Evolutionary conservation across 2,113 vertebrate species (phyloP), one percentile per base, ranked within the genome.

Genomic region (Cervus canadensis): DNA sequence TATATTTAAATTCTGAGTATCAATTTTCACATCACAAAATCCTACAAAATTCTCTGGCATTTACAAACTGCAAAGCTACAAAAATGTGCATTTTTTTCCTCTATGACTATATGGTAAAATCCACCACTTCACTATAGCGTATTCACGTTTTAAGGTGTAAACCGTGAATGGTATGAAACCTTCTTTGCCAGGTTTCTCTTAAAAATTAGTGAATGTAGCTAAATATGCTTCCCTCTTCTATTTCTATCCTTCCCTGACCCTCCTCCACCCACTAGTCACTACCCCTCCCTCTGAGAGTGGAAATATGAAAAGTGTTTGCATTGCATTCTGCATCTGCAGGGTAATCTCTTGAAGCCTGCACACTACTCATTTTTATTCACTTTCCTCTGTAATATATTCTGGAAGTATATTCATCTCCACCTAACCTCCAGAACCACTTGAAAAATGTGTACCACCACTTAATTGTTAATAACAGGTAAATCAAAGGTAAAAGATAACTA

Each of bases 391-490:
- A 98, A 98, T 98, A 15, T 94, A 97, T 94, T 98, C 96, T 67
- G 0, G 96, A 98, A 98, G 98, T 92, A 97, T 64, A 71, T 97
- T 98, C 97, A 89, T 99, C 97, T 97, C 97, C 17, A 12, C 1
- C 1, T 98, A 99, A 96, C 98, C 98, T 98, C 96, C 2, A 0
- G 95, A 97, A 93, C 96, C 56, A 60, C 98, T 98, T 98, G 98
- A 97, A 98, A 98, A 98, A 97, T 91, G 87, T 97, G 98, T 98
- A 88, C 89, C 96, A 97, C 98, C 98, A 97, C 98, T 99, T 99
- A 99, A 99, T 99, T 99, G 98, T 99, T 99, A 98, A 99, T 98
- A 99, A 98, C 99, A 99, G 99, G 99, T 99, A 99, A 99, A 99
- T 99, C 99, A 99, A 98, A 99, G 98, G 98, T 98, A 99, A 99